Base-by-base conservation (phyloP, 2,888 invertebrate genomes). In the Drosophila buzzatii region DNA sequence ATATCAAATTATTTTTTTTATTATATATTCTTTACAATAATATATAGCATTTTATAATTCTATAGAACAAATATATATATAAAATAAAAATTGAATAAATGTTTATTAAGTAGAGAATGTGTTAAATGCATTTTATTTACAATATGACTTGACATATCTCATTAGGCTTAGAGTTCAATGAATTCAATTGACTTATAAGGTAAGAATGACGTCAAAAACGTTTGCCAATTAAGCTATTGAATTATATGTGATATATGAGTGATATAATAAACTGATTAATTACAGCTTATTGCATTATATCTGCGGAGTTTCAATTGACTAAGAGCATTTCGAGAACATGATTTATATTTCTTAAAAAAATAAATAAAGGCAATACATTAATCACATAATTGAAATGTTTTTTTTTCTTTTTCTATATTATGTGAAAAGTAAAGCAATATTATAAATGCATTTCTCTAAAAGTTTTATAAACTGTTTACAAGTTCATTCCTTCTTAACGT, bases 121-220 rank as follows among this genome's bases (percentile, higher is more conserved):
- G 23, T 5, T 47, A 16, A 45, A 23, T 16, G 16, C 23, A 45
- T 23, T 53, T 33, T 27, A 27, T 41, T 62, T 18, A 23, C n/a
- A n/a, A n/a, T 55, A n/a, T 47, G 55, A 7, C 35, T 31, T 9
- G 56, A n/a, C 14, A 39, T 4, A 20, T 31, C 10, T n/a, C 0
- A 41, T 14, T 41, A 16, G 7, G 7, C 9, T 14, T 9, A 31
- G 23, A 65, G 37, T 66, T 65, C 37, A 66, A 65, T 39, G 20
- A 66, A 45, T 56, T 37, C 20, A 27, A 16, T 44, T 53, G 35
- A 31, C 37, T 37, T 12, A 16, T 27, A 20, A 37, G 10, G 35
- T 8, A 33, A 10, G 4, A 27, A 16, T 31, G 16, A 39, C 27
- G 31, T 31, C 44, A 65, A 23, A 45, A 9, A 9, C 37, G 12